These are phyloP conservation scores for Eueides isabella DNA, from an alignment of 1,140 invertebrate genomes.

Conservation along the genomic window DNA sequence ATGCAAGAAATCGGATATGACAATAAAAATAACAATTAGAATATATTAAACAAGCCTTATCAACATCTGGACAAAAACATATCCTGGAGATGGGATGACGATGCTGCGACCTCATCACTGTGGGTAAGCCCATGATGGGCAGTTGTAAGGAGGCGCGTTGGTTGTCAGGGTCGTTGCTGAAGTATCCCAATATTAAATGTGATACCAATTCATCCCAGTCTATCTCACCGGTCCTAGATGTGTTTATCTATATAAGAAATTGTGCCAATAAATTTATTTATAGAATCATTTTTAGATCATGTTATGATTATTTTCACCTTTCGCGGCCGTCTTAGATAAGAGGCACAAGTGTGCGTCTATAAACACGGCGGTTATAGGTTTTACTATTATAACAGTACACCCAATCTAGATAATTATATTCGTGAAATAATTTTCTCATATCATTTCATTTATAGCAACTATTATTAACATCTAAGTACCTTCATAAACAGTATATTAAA, in stretches of 20 bases:
- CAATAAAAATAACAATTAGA: no score
- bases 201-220: conserved; percentile 88
- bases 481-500: conserved; percentile 77
- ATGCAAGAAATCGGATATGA: no score
- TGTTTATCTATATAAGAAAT: conserved; percentile 77
- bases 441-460: no score
- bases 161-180: conserved; percentile 83
- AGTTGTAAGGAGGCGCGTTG: conserved; percentile 82
- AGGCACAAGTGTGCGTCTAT: no score
- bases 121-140: conserved; percentile 83
- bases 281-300: neutral
- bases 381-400: no score
- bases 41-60: conserved; percentile 52
- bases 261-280: no score
- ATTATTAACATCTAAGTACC: no score
- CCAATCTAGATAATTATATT: no score
- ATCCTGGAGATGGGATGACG: conserved; percentile 84
- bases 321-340: no score
- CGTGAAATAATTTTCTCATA: no score
- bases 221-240: conserved; percentile 82
- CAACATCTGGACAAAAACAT: conserved; percentile 83
- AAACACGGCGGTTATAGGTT: no score
- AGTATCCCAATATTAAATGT: conserved; percentile 85
- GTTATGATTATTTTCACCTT: no score
- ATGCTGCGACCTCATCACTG: conserved; percentile 84